Base-by-base conservation (phyloP, 2,797 vertebrate genomes). In the Pteronotus mesoamericanus region DNA sequence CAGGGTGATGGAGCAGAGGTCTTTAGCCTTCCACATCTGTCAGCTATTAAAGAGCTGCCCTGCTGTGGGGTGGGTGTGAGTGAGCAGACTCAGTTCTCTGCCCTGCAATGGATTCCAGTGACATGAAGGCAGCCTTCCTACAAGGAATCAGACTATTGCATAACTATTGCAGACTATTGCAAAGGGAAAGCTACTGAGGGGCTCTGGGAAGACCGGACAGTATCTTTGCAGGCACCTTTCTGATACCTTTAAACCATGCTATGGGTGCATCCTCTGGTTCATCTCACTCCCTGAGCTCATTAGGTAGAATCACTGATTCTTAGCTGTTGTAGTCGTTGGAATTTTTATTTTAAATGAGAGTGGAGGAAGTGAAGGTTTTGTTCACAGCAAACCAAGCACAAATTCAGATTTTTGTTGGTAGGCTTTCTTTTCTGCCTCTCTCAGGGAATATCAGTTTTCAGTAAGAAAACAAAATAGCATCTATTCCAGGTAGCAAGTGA, bases 391-490 rank as follows among this genome's bases (percentile, higher is more conserved):
- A 77, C 21, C 16, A 95, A 48, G 32, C 24, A 39, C 37, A 86
- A 86, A 93, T 92, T 68, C 44, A 94, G 29, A 71, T 85, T 72
- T 68, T 94, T 87, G 1, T 78, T 78, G 68, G 72, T 84, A 89
- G 48, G 3, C 19, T 89, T 55, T 48, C 3, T 1, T 96, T 93
- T 83, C 42, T 83, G 32, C n/a, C 32, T 86, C 19, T 86, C 53
- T 86, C 42, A 46, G 86, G 55, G 68, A 91, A 66, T 55, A 66
- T 32, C 57, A 37, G 15, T 82, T 90, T 94, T 69, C 51, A 94
- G 53, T 44, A 84, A 85, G 59, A 48, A 91, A 94, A 77, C 9
- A 55, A 86, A 69, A 72, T 51, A 72, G 6, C 37, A 16, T 92
- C 48, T 71, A 84, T 91, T 74, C 18, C 48, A 85, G 71, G 48